Percentiles rank a stretch among this genome's conserved stretches.
phyloP scores from a whole-genome alignment of 2,888 invertebrate species.

The Orthosia cruda region DNA sequence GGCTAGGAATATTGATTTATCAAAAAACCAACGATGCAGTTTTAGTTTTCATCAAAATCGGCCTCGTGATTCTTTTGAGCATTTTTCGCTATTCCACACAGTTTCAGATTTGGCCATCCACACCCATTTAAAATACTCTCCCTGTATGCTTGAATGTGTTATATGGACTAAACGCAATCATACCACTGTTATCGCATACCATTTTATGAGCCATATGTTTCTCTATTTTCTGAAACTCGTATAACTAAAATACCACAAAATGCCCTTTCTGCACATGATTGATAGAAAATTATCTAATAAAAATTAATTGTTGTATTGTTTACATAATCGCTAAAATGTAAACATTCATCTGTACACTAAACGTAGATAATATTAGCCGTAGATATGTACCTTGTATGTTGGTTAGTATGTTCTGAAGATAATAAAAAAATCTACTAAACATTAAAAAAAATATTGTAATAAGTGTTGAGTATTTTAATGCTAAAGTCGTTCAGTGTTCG shows the following conservation, averaged over 20 bases:
- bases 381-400: conserved; percentile 83
- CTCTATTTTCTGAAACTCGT: background rate
- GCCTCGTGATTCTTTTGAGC: no score
- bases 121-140: no score
- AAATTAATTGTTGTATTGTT: conserved; percentile 65
- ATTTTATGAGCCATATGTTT: conserved; percentile 13
- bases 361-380: conserved; percentile 78
- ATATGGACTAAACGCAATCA: conserved; percentile 8
- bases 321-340: conserved; percentile 70
- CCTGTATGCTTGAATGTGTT: background rate
- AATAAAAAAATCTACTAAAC: conserved; percentile 79
- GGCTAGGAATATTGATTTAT: no score
- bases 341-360: conserved; percentile 70
- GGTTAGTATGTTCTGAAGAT: conserved; percentile 84
- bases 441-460: conserved; percentile 84
- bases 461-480: conserved; percentile 88
- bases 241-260: conserved; percentile 14
- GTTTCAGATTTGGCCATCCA: no score
- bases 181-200: background rate
- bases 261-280: conserved; percentile 64
- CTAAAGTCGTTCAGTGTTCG: conserved; percentile 84
- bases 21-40: no score
- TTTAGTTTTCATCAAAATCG: no score
- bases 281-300: conserved; percentile 36
- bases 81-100: no score